Evolutionary conservation across 2,888 invertebrate genomes (phyloP).

Genomic region (Diplolepis rosae): DNA sequence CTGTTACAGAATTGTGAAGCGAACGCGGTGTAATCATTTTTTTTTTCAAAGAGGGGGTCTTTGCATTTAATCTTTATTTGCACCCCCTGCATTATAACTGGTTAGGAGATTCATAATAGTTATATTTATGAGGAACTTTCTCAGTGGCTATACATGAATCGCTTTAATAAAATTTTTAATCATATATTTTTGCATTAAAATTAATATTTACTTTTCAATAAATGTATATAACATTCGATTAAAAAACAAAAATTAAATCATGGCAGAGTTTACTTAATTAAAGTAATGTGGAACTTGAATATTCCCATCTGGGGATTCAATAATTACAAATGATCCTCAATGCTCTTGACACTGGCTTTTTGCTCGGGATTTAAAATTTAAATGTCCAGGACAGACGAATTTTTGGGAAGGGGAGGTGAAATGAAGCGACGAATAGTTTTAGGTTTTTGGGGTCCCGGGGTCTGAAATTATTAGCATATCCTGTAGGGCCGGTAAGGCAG

Average conservation of each 20-base stretch:
- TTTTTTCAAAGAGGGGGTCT: background rate
- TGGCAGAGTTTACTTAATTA: background rate
- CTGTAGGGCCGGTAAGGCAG: slow-evolving; percentile 70
- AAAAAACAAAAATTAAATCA: no score
- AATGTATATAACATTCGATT: no score
- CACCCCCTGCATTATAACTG: slow-evolving; percentile 21
- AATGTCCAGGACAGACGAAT: slow-evolving; percentile 20
- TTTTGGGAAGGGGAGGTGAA: slow-evolving; percentile 31
- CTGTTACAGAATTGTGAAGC: slow-evolving; percentile 1
- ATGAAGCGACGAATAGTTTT: slow-evolving; percentile 36
- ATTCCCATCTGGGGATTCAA: slow-evolving; percentile 11
- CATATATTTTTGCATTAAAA: no score
- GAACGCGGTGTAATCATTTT: slow-evolving; percentile 6
- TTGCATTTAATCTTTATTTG: slow-evolving; percentile 13
- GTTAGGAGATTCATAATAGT: slow-evolving; percentile 24
- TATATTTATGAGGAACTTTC: slow-evolving; percentile 27
- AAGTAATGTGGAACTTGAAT: background rate
- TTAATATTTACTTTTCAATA: no score
- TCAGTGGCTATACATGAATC: slow-evolving; percentile 17
- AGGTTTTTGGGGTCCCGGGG: slow-evolving; percentile 44
- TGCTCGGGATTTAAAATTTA: slow-evolving; percentile 24
- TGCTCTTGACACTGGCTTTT: slow-evolving; percentile 9
- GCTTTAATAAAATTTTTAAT: background rate
- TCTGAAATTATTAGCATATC: slow-evolving; percentile 66
- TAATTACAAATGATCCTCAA: slow-evolving; percentile 12